Evolutionary conservation across 1,140 invertebrate species (phyloP).

Genomic region (Solen grandis): DNA sequence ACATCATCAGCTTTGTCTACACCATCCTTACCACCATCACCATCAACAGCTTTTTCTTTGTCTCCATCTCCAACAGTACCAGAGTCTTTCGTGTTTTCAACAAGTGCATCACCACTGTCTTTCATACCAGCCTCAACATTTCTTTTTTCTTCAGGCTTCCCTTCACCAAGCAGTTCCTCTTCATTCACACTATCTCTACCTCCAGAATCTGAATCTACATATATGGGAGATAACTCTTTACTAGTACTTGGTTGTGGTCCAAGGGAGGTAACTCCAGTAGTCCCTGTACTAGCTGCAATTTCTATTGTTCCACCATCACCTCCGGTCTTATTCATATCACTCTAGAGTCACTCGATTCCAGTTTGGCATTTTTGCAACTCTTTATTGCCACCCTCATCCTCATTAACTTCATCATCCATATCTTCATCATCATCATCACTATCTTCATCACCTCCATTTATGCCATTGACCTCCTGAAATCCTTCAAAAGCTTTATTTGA

Average conservation of each 20-base stretch:
- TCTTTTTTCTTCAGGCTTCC: neutral
- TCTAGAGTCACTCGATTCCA: neutral
- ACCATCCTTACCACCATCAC: constrained; percentile 11
- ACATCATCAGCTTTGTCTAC: neutral
- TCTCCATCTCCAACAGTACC: neutral
- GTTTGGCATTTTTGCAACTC: neutral
- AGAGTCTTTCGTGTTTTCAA: neutral
- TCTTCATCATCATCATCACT: neutral
- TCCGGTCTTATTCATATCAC: neutral
- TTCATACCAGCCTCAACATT: neutral
- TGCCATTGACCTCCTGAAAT: neutral
- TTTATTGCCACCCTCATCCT: neutral
- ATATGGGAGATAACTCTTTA: neutral
- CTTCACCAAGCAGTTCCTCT: neutral
- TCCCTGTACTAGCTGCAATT: too few relatives aligned
- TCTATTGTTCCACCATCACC: neutral
- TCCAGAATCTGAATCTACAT: neutral
- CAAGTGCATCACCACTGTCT: neutral
- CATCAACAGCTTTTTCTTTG: neutral
- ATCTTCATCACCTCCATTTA: neutral
- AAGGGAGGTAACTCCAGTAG: neutral
- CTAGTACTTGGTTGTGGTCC: neutral
- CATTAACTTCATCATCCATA: neutral
- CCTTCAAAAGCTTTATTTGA: too few relatives aligned
- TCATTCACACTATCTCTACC: constrained; percentile 5